Base-by-base conservation (phyloP, 2,797 vertebrate genomes). In the Mallotus villosus region DNA sequence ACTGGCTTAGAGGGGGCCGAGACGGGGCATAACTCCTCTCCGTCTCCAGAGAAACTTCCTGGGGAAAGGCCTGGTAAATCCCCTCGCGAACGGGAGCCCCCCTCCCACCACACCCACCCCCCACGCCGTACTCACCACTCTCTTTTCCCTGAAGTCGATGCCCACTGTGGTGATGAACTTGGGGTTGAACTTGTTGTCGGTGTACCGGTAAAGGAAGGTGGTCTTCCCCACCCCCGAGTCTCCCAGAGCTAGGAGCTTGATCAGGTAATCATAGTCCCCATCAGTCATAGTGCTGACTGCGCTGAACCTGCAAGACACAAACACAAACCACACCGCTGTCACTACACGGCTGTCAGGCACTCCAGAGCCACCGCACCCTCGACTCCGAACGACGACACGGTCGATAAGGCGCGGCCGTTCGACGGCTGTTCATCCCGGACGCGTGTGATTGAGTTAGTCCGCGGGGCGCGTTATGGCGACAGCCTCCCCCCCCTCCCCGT, bases 121-220 rank as follows among this genome's bases (percentile, higher is more conserved):
- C 37, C 7, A 0, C 7, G 7, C 37, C 19, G 19, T 63, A 92
- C 95, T 95, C 73, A 98, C 97, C 95, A 97, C 95, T 87, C 96
- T 90, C 84, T 98, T 98, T 96, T 98, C 97, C 94, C 96, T 95
- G 83, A 98, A 98, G 87, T 98, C 97, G 70, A 98, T 98, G 85
- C 97, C 97, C 24, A 97, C 97, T 78, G 97, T 98, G 27, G 96
- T 97, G 92, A 98, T 97, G 88, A 98, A 98, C 82, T 97, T 98
- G 75, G 97, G 96, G 81, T 97, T 97, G 85, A 98, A 98, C 81
- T 96, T 97, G 91, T 97, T 97, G 79, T 98, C 95, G 2, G 95
- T 97, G 85, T 97, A 97, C 58, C 90, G 80, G 82, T 96, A 96
- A 22, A 97, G 91, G 85, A 96, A 95, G 0, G 95, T 97, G 1